Conservation (phyloP, 2,113 vertebrate species). For the Microtus richardsoni region DNA sequence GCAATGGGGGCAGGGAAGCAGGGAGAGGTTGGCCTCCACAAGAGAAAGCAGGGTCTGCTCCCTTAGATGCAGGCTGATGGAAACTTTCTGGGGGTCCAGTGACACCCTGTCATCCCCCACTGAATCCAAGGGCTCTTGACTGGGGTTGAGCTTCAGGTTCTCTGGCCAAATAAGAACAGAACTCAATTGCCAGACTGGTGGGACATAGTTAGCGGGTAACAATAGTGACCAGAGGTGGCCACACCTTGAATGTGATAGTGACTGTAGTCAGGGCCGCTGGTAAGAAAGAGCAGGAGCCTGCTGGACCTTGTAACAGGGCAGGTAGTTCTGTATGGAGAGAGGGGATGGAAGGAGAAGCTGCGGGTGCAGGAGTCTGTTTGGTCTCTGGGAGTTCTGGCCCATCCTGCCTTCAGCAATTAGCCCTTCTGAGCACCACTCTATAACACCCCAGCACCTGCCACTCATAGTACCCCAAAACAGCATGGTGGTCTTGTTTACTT, state of each 20-base stretch:
- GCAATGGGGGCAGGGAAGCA: fast-evolving
- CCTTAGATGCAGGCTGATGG: not conserved
- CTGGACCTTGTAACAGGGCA: not conserved
- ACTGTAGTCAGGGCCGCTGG: not conserved
- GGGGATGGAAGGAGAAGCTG: not conserved
- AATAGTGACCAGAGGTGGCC: not conserved
- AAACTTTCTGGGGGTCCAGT: not conserved
- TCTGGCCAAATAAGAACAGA: not conserved
- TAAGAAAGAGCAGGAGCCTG: not conserved
- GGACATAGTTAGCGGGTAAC: not conserved
- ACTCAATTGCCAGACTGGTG: no score
- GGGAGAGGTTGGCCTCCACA: not conserved
- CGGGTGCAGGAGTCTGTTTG: not conserved
- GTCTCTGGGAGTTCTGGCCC: fast-evolving
- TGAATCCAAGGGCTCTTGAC: no score
- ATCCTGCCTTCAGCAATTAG: not conserved
- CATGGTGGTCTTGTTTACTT: fast-evolving
- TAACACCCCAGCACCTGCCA: not conserved
- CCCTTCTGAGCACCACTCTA: not conserved
- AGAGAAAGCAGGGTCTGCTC: not conserved
- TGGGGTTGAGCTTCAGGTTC: not conserved
- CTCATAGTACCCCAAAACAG: no score
- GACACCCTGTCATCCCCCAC: not conserved
- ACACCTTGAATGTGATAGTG: not conserved
- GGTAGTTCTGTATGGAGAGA: not conserved